Percentiles rank a stretch among this genome's conserved stretches.
phyloP scores from a whole-genome alignment of 2,888 invertebrate species.

The Gnatocerus cornutus region DNA sequence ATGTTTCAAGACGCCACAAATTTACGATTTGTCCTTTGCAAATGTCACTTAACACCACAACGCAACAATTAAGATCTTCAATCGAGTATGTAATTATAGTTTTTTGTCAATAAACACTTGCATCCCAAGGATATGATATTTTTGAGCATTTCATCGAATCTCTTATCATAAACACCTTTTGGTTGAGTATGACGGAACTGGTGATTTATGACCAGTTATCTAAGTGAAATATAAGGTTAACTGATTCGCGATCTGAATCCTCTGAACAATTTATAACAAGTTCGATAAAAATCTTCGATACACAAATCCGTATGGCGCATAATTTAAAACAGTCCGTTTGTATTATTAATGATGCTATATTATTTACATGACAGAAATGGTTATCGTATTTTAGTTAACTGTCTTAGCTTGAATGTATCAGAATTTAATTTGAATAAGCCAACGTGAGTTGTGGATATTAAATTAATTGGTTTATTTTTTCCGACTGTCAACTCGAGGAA shows the following conservation, averaged over 20 bases:
- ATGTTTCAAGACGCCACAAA: not conserved
- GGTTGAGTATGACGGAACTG: slow-evolving; percentile 18
- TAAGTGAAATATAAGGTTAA: slow-evolving; percentile 30
- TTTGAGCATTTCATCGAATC: not conserved
- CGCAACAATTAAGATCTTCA: slow-evolving; percentile 13
- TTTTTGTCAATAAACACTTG: slow-evolving; percentile 10
- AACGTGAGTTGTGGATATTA: slow-evolving; percentile 34
- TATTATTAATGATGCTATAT: slow-evolving; percentile 47
- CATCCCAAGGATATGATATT: slow-evolving; percentile 18
- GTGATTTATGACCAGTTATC: slow-evolving; percentile 34
- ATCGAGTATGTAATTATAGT: slow-evolving; percentile 25
- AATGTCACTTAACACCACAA: slow-evolving; percentile 20
- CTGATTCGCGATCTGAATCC: slow-evolving; percentile 31
- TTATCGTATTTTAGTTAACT: slow-evolving; percentile 47
- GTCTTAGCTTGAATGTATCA: slow-evolving; percentile 39
- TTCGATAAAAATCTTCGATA: slow-evolving; percentile 41
- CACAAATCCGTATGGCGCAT: slow-evolving; percentile 41
- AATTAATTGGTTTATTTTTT: slow-evolving; percentile 25
- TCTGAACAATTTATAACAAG: slow-evolving; percentile 43
- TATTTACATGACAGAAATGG: slow-evolving; percentile 48
- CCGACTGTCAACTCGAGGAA: slow-evolving; percentile 11
- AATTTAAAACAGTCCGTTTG: slow-evolving; percentile 44
- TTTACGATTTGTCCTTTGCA: slow-evolving; percentile 4
- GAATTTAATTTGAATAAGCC: slow-evolving; percentile 39
- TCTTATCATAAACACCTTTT: slow-evolving; percentile 1